Base-by-base conservation (phyloP, 2,888 invertebrate species). In the Morpho deidamia region DNA sequence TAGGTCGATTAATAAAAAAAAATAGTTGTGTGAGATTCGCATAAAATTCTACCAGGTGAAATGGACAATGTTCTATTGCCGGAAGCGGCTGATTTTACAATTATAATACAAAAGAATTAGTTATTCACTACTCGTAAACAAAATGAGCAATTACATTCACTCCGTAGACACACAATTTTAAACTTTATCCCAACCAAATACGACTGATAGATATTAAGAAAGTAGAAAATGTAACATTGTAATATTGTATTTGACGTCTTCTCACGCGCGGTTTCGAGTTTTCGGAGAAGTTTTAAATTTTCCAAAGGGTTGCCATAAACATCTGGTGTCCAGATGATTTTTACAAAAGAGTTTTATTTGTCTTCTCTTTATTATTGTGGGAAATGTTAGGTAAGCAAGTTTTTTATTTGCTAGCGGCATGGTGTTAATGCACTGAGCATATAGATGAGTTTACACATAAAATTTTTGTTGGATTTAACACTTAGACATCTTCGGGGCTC, bases 301-400 rank as follows among this genome's bases (percentile, higher is more conserved):
- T 56, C 56, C 56, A 68, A 70, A 67, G 67, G 68, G 68, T 70
- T 70, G 62, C 63, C 62, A 63, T 64, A 61, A 68, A 68, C 70
- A 73, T 70, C 68, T 72, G 71, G 50, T 49, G 14, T 50, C 58
- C 68, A 67, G 63, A 67, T 64, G 56, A 23, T 60, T 56, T 61
- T 53, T 51, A 35, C 34, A 49, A 55, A 50, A 55, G 23, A 51
- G 11, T 12, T 39, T 53, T 43, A 14, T 48, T 48, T 45, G 11
- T 43, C 46, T 48, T 45, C 10, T 43, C 46, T 51, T 38, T 33
- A 12, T 32, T 39, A 39, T 11, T 44, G 11, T 51, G 48, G 61
- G 53, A 57, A 60, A 60, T 42, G 12, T 39, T 38, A 23, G 14
- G 39, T 39, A 33, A 11, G 23, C 10, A 14, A 45, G 60, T 54